Evolutionary conservation across 2,113 vertebrate species (phyloP).

Genomic region (Oenanthe oenanthe): DNA sequence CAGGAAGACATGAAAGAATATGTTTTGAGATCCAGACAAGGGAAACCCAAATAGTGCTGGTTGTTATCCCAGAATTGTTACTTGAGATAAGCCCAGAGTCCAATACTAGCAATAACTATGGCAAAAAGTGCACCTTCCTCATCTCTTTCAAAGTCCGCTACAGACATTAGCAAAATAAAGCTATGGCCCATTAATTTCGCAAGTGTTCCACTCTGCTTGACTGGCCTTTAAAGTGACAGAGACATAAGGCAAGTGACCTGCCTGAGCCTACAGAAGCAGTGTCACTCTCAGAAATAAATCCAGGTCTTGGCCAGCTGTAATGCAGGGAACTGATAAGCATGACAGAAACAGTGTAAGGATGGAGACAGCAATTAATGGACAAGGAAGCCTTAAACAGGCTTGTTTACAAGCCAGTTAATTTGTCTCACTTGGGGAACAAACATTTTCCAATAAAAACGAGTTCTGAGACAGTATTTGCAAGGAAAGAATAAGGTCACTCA

Average conservation of each 20-base stretch:
- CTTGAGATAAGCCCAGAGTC: background rate
- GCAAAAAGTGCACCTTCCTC: background rate
- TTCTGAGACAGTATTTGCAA: background rate
- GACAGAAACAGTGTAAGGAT: background rate
- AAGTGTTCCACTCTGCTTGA: background rate
- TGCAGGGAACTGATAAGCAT: background rate
- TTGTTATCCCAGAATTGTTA: background rate
- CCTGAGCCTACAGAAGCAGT: background rate
- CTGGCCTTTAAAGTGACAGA: background rate
- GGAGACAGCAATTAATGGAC: background rate
- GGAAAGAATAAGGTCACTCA: background rate
- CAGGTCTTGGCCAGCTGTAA: background rate
- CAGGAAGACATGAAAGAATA: background rate
- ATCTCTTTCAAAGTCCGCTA: background rate
- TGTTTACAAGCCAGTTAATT: background rate
- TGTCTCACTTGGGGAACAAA: background rate
- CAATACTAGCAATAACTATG: background rate
- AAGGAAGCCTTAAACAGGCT: background rate
- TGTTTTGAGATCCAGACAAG: background rate
- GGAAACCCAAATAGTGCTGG: background rate
- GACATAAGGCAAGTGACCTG: background rate
- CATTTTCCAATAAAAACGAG: background rate
- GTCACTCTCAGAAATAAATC: background rate
- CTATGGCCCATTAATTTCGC: background rate
- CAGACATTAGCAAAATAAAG: background rate